Percentiles rank a stretch among this genome's conserved stretches.
Conservation (phyloP, 2,113 vertebrate genomes). For the Panurus biarmicus region DNA sequence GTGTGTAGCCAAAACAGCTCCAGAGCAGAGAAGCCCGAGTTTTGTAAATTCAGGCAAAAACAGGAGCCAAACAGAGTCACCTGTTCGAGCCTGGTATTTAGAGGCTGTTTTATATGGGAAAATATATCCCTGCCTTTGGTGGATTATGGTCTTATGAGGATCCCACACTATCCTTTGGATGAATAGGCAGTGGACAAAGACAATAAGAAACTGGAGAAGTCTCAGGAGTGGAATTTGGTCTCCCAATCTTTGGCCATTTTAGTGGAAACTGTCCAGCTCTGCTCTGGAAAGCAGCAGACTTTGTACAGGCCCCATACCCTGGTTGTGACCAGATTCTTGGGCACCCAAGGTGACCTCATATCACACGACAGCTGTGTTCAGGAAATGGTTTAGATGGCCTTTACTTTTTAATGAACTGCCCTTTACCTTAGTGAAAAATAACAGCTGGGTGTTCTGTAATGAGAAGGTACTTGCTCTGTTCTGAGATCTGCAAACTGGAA, state of each 20-base stretch:
- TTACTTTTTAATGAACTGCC: background rate
- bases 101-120: background rate
- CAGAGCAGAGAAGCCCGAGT: background rate
- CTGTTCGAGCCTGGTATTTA: background rate
- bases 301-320: background rate
- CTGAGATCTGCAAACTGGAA: background rate
- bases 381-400: background rate
- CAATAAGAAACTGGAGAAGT: background rate
- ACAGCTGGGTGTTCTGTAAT: background rate
- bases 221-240: background rate
- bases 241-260: background rate
- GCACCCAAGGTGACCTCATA: background rate
- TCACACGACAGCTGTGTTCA: rapidly evolving
- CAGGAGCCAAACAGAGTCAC: background rate
- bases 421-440: background rate
- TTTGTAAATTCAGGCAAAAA: background rate
- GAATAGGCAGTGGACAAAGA: background rate
- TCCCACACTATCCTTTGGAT: background rate
- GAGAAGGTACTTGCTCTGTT: background rate
- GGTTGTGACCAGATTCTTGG: background rate
- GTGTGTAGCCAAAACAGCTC: background rate
- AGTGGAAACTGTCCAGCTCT: background rate
- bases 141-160: background rate
- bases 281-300: background rate
- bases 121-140: background rate